phyloP scores from a whole-genome alignment of 2,113 vertebrate species.

The Dasyurus viverrinus region DNA sequence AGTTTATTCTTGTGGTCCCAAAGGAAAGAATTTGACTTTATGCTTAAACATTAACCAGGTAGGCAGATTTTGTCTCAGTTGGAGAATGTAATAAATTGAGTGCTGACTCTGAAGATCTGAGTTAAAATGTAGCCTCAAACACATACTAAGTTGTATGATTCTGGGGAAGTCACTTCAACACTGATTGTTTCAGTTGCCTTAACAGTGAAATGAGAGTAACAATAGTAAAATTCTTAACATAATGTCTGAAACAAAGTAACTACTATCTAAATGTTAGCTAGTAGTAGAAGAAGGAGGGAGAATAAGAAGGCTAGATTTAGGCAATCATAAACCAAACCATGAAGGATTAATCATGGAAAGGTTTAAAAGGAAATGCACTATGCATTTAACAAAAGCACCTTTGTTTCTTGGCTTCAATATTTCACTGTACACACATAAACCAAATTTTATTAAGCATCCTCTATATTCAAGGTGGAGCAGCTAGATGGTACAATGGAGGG shows the following conservation, averaged over 20 bases:
- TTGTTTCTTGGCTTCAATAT: not conserved
- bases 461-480: not conserved
- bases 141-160: not conserved
- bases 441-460: not conserved
- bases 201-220: not conserved
- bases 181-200: not conserved
- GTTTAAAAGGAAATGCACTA: too few species aligned
- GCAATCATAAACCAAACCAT: too few species aligned
- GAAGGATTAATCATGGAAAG: too few species aligned
- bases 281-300: not conserved
- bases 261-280: not conserved
- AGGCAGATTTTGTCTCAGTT: not conserved
- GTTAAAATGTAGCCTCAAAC: not conserved
- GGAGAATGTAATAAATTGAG: not conserved
- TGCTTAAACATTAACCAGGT: not conserved
- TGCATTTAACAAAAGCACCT: not conserved
- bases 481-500: too few species aligned
- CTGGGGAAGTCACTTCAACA: not conserved
- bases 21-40: too few species aligned
- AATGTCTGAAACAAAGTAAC: not conserved
- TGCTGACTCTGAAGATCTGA: not conserved
- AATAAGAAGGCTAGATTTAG: too few species aligned
- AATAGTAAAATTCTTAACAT: not conserved
- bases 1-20: not conserved
- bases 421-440: not conserved